Evolutionary conservation across 2,888 invertebrate species (phyloP).

Genomic region (Hydraecia micacea): DNA sequence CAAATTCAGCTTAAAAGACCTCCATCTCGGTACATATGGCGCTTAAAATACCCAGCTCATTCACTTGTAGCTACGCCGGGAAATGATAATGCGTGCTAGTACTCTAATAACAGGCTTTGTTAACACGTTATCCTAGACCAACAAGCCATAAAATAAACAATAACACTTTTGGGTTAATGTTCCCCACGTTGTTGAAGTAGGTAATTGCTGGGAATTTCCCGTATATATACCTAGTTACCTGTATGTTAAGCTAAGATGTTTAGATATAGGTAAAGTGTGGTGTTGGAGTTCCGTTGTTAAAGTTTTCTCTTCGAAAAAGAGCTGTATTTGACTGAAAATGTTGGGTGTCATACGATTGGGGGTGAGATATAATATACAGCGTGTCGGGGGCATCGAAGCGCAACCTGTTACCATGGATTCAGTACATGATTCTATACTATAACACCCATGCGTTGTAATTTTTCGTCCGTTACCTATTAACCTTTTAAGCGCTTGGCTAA

Average conservation of each 20-base stretch:
- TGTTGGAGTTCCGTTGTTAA: neutral
- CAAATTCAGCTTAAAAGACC: slow-evolving; percentile 6
- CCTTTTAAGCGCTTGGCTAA: too few species aligned
- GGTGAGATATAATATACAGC: too few species aligned
- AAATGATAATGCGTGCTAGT: slow-evolving; percentile 21
- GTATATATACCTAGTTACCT: neutral
- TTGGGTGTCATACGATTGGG: neutral
- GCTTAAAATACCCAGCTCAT: slow-evolving; percentile 1
- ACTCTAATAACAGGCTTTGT: slow-evolving; percentile 35
- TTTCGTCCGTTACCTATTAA: too few species aligned
- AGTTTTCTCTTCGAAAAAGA: neutral
- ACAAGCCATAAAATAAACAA: slow-evolving; percentile 48
- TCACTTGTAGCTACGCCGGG: neutral
- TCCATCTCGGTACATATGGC: too few species aligned
- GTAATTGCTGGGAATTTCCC: slow-evolving; percentile 32
- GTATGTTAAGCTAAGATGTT: neutral
- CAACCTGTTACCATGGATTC: too few species aligned
- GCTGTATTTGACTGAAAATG: neutral
- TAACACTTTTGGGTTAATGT: slow-evolving; percentile 51
- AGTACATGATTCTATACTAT: too few species aligned
- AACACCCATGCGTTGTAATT: too few species aligned
- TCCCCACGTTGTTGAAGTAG: slow-evolving; percentile 1
- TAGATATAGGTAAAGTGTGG: neutral
- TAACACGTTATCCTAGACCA: slow-evolving; percentile 36
- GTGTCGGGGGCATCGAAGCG: too few species aligned